phyloP scores from a whole-genome alignment of 2,888 invertebrate species.

The Euplagia quadripunctaria region DNA sequence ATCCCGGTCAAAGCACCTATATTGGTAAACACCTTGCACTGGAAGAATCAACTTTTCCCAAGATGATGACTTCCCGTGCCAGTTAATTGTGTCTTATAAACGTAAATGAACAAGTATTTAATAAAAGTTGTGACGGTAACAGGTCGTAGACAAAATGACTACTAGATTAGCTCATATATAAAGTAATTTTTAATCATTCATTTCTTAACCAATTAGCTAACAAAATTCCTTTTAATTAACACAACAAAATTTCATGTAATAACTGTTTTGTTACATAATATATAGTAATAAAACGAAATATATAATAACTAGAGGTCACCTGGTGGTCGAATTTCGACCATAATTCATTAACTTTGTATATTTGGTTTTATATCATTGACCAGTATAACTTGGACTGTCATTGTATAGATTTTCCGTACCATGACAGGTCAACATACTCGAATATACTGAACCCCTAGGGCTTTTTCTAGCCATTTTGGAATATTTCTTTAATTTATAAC shows the following conservation, averaged over 20 bases:
- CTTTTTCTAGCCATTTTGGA: too few species aligned
- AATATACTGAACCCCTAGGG: too few species aligned
- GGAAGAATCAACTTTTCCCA: too few species aligned
- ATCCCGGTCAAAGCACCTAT: not conserved
- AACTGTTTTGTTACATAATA: constrained; percentile 8
- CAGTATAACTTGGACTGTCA: too few species aligned
- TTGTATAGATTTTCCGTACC: too few species aligned
- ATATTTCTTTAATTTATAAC: too few species aligned
- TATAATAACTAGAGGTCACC: not conserved
- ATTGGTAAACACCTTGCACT: too few species aligned
- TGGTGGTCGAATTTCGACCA: too few species aligned
- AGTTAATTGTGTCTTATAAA: not conserved
- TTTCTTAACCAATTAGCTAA: constrained; percentile 31
- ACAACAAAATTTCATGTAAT: constrained; percentile 6
- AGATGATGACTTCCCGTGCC: too few species aligned
- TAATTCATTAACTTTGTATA: too few species aligned
- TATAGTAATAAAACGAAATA: not conserved
- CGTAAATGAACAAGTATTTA: not conserved
- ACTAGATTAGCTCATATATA: constrained; percentile 24
- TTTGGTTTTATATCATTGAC: too few species aligned
- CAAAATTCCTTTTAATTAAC: constrained; percentile 22
- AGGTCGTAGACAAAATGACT: not conserved
- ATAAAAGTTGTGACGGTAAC: not conserved
- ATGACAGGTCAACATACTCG: too few species aligned
- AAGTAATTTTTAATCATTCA: constrained; percentile 31